Evolutionary conservation across 2,113 vertebrate species (phyloP), one percentile per base, ranked within the genome.

Genomic region (Onychostruthus taczanowskii): DNA sequence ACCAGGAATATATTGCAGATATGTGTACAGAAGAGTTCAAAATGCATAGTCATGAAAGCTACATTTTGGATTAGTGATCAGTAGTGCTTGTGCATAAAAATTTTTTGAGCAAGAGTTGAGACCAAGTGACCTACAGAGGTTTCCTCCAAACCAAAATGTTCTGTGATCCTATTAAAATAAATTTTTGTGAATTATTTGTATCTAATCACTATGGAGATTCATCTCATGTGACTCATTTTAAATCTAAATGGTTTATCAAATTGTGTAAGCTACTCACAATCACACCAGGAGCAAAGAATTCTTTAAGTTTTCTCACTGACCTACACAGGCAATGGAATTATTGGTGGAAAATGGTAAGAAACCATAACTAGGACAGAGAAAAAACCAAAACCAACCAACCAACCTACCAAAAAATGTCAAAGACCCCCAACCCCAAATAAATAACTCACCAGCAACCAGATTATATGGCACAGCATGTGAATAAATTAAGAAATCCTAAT

Each of bases 391-490:
- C 2, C 13, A 49, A 43, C 8, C n/a, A 46, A 13, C 2, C 10
- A 16, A 79, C 21, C 21, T 7, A 44, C 37, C 37, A 37, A 50
- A 16, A 41, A 35, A 15, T 27, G 27, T 2, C 20, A 31, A 77
- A 26, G 31, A 15, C 4, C 2, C 1, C 2, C 5, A 43, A 72
- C 13, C 12, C 0, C 19, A 67, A 74, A 46, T 2, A 78, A 9
- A 27, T 43, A 76, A 82, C 82, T 75, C 11, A 75, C 3, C 7
- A 67, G 22, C 11, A 84, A 37, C 11, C 16, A 66, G 5, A 4
- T 87, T 67, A 35, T 55, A 39, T 59, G 28, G 50, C 16, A 62
- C 4, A 28, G 4, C 19, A n/a, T 59, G 17, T 56, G 47, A 89
- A 78, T 37, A 78, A 73, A 80, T n/a, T 12, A 31, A 53, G 22